Conservation (phyloP, 1,140 invertebrate species). For the Maconellicoccus hirsutus region DNA sequence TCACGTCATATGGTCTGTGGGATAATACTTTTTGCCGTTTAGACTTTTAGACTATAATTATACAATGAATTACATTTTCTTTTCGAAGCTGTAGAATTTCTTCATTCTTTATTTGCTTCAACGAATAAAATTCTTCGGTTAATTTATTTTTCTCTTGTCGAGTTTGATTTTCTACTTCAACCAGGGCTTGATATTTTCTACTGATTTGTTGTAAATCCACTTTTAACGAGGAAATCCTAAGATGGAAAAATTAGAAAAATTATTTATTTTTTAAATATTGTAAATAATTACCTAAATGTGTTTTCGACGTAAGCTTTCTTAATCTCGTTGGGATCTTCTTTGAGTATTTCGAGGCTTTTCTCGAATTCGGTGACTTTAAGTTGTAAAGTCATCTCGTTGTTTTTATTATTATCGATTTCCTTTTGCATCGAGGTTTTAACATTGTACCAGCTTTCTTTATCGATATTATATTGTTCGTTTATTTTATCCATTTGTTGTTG, state of each 20-base stretch:
- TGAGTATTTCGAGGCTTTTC: constrained; percentile 25
- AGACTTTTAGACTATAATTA: too few species aligned
- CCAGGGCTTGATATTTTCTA: constrained; percentile 26
- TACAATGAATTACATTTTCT: constrained; percentile 27
- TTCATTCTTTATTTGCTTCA: constrained; percentile 18
- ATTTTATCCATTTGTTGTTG: constrained; percentile 26
- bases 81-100: constrained; percentile 24
- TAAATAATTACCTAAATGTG: constrained; percentile 23
- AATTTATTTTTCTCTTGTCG: constrained; percentile 25
- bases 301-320: constrained; percentile 23
- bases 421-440: constrained; percentile 26
- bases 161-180: constrained; percentile 24
- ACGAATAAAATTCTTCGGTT: constrained; percentile 22
- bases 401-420: constrained; percentile 26
- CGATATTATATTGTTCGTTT: constrained; percentile 28
- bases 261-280: neutral
- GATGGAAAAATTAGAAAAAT: neutral
- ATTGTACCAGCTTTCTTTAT: constrained; percentile 27
- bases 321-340: constrained; percentile 27
- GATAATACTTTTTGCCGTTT: too few species aligned
- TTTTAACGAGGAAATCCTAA: constrained; percentile 25
- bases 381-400: constrained; percentile 20
- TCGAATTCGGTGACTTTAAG: constrained; percentile 26
- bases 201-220: constrained; percentile 26
- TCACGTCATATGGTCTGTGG: too few species aligned